Evolutionary conservation across 2,113 vertebrate genomes (phyloP).

Genomic region (Orthochromis malagaraziensis): DNA sequence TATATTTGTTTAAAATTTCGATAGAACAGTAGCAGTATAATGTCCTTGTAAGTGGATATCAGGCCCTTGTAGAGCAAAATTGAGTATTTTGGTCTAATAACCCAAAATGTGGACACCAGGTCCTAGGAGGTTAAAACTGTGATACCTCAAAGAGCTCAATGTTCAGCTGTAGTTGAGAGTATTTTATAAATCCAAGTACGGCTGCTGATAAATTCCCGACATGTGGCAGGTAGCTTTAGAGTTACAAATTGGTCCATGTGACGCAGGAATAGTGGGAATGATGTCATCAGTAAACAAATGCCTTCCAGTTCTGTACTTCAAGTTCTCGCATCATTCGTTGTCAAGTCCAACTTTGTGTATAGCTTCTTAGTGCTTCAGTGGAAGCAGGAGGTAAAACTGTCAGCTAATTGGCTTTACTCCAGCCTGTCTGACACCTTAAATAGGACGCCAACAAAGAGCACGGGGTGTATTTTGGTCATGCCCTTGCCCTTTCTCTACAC

Average conservation of each 20-base stretch:
- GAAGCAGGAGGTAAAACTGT: slow-evolving; percentile 32
- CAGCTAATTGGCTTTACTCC: slow-evolving; percentile 65
- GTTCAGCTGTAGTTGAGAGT: not conserved
- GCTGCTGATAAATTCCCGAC: not conserved
- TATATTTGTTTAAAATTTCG: not conserved
- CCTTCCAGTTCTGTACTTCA: not conserved
- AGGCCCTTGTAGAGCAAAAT: not conserved
- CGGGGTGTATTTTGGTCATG: slow-evolving; percentile 27
- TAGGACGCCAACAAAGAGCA: not conserved
- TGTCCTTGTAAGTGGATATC: not conserved
- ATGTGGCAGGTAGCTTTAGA: not conserved
- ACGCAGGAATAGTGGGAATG: not conserved
- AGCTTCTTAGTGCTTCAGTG: slow-evolving; percentile 29
- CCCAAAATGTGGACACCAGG: not conserved
- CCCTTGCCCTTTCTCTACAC: not conserved
- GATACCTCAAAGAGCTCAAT: not conserved
- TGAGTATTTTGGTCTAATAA: not conserved
- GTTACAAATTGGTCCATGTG: not conserved
- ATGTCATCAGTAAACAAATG: not conserved
- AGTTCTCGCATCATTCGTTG: not conserved
- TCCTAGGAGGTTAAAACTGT: not conserved
- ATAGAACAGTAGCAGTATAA: not conserved
- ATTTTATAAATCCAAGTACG: not conserved
- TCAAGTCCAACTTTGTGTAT: not conserved
- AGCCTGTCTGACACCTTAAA: slow-evolving; percentile 42